Base-by-base conservation (phyloP, 1,140 invertebrate species). In the Ceratosolen fusciceps region DNA sequence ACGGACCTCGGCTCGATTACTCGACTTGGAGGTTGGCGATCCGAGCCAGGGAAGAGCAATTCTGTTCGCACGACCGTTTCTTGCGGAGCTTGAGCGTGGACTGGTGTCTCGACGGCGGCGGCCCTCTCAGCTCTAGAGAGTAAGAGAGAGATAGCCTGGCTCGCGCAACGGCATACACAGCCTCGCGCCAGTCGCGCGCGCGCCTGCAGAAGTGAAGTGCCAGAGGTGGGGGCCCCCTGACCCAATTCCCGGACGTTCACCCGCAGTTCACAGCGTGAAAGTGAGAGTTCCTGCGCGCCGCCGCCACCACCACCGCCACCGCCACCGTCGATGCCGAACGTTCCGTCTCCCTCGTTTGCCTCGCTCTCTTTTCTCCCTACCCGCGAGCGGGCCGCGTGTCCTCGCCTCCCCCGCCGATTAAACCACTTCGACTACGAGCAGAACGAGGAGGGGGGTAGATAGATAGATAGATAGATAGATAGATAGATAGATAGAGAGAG, bases 211-310 rank as follows among this genome's bases (percentile, higher is more conserved):
- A 85, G 84, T 85, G 84, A 86, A 86, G 84, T 87, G 75, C 80
- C 73, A 83, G 86, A 84, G 85, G 89, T 89, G 88, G 90, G 90
- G 89, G 88, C 88, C 86, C 86, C 89, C 84, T 90, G 90, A 91
- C 89, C 90, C 88, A 90, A 90, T 91, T 90, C 87, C 89, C 88
- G 90, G 89, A 88, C 89, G 85, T 91, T 91, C 88, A 91, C 86
- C 90, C 89, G 87, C 88, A 88, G 89, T 90, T 90, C 89, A 90
- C 89, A 88, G 88, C 88, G 90, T 89, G 90, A 90, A 90, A 90
- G 90, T 91, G 88, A 91, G 90, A 91, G 90, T 91, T 87, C 85
- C 87, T 88, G 84, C 82, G 84, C 83, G 79, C 81, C 81, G 83
- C 83, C 84, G 82, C 84, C 81, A 83, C 83, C 84, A 81, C 84